These are phyloP conservation scores for Limnephilus marmoratus DNA, from an alignment of 2,888 invertebrate genomes.

Conservation along the genomic window DNA sequence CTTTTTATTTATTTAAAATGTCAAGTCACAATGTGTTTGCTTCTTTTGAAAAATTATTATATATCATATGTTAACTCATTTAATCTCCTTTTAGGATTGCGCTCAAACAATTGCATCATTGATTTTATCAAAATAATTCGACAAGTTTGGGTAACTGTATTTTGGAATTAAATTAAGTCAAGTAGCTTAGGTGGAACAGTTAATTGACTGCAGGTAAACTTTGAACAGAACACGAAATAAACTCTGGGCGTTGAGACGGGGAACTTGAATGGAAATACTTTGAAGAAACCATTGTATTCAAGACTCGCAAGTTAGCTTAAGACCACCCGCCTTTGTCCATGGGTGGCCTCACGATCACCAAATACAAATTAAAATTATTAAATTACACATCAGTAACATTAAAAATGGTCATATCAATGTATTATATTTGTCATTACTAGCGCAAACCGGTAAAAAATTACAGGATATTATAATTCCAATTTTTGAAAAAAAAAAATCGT, in stretches of 20 bases:
- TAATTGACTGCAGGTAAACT: slow-evolving; percentile 37
- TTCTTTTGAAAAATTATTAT: too few relatives aligned
- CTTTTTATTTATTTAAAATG: too few relatives aligned
- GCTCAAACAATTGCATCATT: not conserved
- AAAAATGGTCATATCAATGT: not conserved
- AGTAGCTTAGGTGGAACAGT: not conserved
- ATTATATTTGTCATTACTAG: not conserved
- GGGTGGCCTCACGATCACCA: not conserved
- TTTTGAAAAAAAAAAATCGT: too few relatives aligned
- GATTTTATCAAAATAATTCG: not conserved
- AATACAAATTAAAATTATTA: not conserved
- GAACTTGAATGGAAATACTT: slow-evolving; percentile 57
- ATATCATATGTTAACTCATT: not conserved
- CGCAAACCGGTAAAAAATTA: too few relatives aligned
- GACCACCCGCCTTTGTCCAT: not conserved
- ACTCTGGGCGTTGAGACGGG: slow-evolving; percentile 49
- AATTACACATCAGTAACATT: not conserved
- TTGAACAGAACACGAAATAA: slow-evolving; percentile 47
- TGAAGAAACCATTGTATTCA: slow-evolving; percentile 40
- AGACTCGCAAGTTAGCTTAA: slow-evolving; percentile 35
- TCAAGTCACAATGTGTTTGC: too few relatives aligned
- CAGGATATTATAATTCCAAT: too few relatives aligned
- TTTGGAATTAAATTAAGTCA: not conserved
- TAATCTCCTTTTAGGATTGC: not conserved
- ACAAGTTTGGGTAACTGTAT: not conserved